Percentiles rank a stretch among this genome's conserved stretches.
Conservation (phyloP, 2,888 invertebrate genomes). For the Carterocephalus palaemon region DNA sequence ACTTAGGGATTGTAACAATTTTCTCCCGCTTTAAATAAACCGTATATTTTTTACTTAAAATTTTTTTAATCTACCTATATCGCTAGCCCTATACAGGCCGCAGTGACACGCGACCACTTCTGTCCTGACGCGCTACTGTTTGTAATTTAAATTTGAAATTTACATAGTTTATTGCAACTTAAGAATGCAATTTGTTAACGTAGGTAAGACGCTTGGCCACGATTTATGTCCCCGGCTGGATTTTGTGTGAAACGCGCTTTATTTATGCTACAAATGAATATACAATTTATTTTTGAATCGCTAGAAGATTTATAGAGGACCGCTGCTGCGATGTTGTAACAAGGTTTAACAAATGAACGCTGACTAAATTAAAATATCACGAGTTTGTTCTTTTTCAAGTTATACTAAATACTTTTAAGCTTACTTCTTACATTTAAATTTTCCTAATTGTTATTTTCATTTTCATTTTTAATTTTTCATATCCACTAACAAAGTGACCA, state of each 20-base stretch:
- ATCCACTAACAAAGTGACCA: too few relatives aligned
- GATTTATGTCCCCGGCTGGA: constrained; percentile 48
- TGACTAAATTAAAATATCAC: constrained; percentile 4
- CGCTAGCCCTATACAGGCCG: too few relatives aligned
- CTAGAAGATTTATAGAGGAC: constrained; percentile 20
- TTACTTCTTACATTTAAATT: too few relatives aligned
- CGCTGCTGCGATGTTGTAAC: constrained; percentile 3
- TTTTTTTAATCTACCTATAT: too few relatives aligned
- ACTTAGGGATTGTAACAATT: too few relatives aligned
- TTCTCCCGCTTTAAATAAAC: too few relatives aligned
- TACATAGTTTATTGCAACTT: constrained; percentile 68
- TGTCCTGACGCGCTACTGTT: constrained; percentile 40
- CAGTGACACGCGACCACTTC: constrained; percentile 8
- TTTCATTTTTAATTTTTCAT: too few relatives aligned
- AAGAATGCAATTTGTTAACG: constrained; percentile 66
- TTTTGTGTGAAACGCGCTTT: constrained; percentile 36
- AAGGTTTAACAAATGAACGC: constrained; percentile 12
- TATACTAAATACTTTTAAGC: constrained; percentile 7
- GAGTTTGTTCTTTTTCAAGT: constrained; percentile 4
- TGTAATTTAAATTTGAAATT: constrained; percentile 69
- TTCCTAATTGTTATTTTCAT: neutral
- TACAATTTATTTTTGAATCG: constrained; percentile 22
- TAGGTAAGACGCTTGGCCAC: constrained; percentile 41
- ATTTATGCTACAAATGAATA: constrained; percentile 33
- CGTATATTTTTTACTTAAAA: too few relatives aligned